Conservation (phyloP, 2,113 vertebrate species). For the Lagopus leucura region DNA sequence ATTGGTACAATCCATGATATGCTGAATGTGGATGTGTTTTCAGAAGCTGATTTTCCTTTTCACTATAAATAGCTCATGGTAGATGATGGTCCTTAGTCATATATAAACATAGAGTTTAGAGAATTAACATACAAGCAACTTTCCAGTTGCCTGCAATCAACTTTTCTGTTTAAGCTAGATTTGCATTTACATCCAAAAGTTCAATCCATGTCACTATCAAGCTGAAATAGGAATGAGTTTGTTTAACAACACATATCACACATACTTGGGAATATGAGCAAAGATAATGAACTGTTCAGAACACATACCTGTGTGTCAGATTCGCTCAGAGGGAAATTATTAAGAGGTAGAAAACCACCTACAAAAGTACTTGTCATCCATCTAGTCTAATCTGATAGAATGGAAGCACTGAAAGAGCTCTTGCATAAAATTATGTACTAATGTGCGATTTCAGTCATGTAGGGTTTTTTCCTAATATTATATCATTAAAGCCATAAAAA, state of each 20-base stretch:
- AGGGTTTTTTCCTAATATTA: conserved; percentile 44
- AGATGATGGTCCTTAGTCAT: not conserved
- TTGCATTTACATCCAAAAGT: conserved; percentile 32
- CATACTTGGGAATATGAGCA: conserved; percentile 34
- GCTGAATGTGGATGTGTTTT: not conserved
- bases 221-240: conserved; percentile 50
- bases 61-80: not conserved
- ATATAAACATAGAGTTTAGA: not conserved
- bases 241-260: conserved; percentile 44
- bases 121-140: not conserved
- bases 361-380: conserved; percentile 68
- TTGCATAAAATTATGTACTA: conserved; percentile 69
- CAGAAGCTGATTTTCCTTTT: not conserved
- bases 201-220: conserved; percentile 23
- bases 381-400: conserved; percentile 65
- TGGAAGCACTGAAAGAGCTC: conserved; percentile 60
- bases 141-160: conserved; percentile 9
- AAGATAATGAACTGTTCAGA: conserved; percentile 66
- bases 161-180: conserved; percentile 9
- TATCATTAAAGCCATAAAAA: conserved; percentile 52
- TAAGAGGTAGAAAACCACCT: conserved; percentile 64
- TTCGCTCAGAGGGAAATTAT: conserved; percentile 43
- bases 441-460: conserved; percentile 61
- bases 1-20: not conserved
- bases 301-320: conserved; percentile 50